Evolutionary conservation across 2,113 vertebrate species (phyloP), one percentile per base, ranked within the genome.

Genomic region (Campylorhamphus procurvoides): DNA sequence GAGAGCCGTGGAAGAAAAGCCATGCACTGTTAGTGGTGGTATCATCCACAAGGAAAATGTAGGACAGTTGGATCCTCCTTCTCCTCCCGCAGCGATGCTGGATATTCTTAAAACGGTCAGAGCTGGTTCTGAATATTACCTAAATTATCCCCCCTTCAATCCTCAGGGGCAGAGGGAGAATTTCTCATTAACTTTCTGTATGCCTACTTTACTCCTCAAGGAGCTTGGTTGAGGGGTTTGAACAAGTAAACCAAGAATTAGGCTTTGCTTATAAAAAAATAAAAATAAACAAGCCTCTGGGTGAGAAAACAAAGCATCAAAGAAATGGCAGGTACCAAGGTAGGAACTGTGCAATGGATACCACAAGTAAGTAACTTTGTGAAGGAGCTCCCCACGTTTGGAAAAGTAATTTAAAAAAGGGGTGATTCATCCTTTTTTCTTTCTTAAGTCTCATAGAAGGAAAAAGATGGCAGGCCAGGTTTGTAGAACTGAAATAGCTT

Each of bases 161-260:
- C 92, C 90, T 93, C 63, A 24, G 88, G 88, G 84, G 68, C 5
- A 39, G 72, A 80, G 27, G 44, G 59, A 88, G 68, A 74, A 94
- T 92, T 93, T 95, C 92, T 97, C 96, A 96, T 97, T 96, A 95
- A 94, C 60, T 96, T 95, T 83, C 79, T 81, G 37, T 69, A 64
- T 87, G 73, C 46, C 56, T 89, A 2, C 79, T 89, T 91, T 87
- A 79, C 29, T 95, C 88, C 88, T 92, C 56, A 37, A 93, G 94
- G 86, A 92, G 80, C 18, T 84, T 14, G 44, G 29, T 35, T 64
- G 89, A 82, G 58, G 66, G 82, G 81, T 89, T 81, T 90, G 60
- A 74, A 58, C 28, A 64, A 68, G 86, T 75, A 96, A 95, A 90
- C 3, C 37, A 66, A 81, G 66, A 94, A 72, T 69, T 75, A 69